A percentile compares a stretch with the other conserved stretches of the same genome.
Conservation (phyloP, 2,113 vertebrate genomes). For the Notiomystis cincta region DNA sequence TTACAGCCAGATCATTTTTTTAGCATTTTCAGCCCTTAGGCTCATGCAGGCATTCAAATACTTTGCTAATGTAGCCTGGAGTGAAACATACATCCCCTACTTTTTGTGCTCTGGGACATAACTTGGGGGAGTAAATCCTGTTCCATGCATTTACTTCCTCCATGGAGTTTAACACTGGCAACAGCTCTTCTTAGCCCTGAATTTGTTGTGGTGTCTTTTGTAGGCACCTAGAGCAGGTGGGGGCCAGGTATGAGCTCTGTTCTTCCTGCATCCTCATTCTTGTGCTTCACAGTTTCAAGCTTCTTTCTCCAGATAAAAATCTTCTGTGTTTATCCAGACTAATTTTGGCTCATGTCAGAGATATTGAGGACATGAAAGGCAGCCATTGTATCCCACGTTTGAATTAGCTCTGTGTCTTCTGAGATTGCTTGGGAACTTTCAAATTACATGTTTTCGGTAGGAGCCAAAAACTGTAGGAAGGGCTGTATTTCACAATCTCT, state of each 20-base stretch:
- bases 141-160: background rate
- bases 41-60: background rate
- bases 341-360: constrained; percentile 7
- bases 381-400: background rate
- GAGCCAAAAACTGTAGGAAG: constrained; percentile 24
- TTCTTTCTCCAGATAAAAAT: background rate
- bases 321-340: background rate
- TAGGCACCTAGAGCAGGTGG: background rate
- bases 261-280: background rate
- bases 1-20: background rate
- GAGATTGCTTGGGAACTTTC: constrained; percentile 17
- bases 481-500: background rate
- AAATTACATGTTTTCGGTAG: background rate
- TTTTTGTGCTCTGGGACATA: background rate
- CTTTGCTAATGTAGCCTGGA: background rate
- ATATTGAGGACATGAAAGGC: background rate
- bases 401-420: background rate
- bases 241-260: background rate
- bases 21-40: background rate
- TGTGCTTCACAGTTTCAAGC: background rate
- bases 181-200: background rate
- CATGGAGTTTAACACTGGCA: background rate
- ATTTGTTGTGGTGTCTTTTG: background rate
- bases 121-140: background rate
- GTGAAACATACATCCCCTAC: background rate